Conservation (phyloP, 2,797 vertebrate species). For the Lithobates pipiens region DNA sequence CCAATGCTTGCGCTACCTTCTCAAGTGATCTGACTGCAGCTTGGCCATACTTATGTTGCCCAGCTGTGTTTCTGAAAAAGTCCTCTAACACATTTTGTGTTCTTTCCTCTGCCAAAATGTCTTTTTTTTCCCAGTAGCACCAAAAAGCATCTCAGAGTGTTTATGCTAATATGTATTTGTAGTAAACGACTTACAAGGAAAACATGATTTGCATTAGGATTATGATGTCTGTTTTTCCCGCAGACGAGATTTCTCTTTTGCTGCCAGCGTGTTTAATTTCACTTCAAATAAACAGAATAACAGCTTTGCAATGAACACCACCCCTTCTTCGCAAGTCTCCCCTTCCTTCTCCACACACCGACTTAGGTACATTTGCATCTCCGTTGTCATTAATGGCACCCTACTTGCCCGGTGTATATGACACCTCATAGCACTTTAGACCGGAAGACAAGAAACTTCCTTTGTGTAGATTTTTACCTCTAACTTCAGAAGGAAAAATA, state of each 20-base stretch:
- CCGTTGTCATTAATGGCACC: constrained; percentile 1
- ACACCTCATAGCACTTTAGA: not conserved
- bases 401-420: not conserved
- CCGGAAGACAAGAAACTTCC: not conserved
- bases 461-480: not conserved
- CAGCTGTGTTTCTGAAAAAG: not conserved
- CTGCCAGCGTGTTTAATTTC: constrained; percentile 38
- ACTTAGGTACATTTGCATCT: not conserved
- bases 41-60: not conserved
- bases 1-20: not conserved
- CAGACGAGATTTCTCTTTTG: constrained; percentile 8
- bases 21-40: not conserved
- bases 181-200: constrained; percentile 17
- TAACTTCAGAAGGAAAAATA: not conserved
- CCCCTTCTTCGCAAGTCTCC: not conserved
- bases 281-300: constrained; percentile 29
- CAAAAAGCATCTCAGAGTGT: not conserved
- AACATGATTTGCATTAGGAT: constrained; percentile 35
- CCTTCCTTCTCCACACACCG: not conserved
- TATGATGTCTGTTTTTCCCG: constrained; percentile 2
- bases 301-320: not conserved
- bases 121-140: not conserved
- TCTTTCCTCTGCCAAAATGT: not conserved
- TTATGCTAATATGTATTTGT: constrained; percentile 46
- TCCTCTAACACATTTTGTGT: not conserved